Base-by-base conservation (phyloP, 2,113 vertebrate species). In the Clarias macrocephalus region DNA sequence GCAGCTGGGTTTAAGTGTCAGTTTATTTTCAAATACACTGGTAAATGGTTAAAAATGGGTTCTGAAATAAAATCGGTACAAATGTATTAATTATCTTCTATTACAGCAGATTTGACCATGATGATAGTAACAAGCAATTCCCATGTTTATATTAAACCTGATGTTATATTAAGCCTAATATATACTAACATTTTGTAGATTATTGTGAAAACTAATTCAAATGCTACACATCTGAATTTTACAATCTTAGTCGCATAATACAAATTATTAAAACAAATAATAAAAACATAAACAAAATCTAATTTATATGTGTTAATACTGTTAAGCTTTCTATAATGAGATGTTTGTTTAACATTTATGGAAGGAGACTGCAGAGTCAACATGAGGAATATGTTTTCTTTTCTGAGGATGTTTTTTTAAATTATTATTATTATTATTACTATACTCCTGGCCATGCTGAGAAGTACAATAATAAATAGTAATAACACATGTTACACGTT, bases 21-120 rank as follows among this genome's bases (percentile, higher is more conserved):
- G 37, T 85, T 63, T 54, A 28, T 81, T 83, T 66, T 70, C 82
- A 84, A 7, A 65, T 33, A 16, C 33, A 10, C n/a, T n/a, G n/a
- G n/a, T n/a, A n/a, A n/a, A n/a, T 59, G 52, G 81, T 87, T 60
- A 48, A 63, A 60, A 82, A 33, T 62, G 9, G 30, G 33, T 48
- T 87, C 57, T 79, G 12, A 30, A 11, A 52, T 65, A 16, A 19
- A 52, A 28, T 16, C 56, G 52, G n/a, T 28, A 16, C 25, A 4
- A 25, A 12, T 52, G 42, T 79, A 52, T 28, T 79, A 28, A 73
- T 28, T 8, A 28, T 18, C 25, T 76, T 52, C 5, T 15, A 2
- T 13, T 25, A 25, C 42, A 76, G 72, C 73, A 52, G 73, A 4
- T 33, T 30, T 37, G 16, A 70, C 15, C 30, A 7, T 37, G 30